Percentiles rank a stretch among this genome's conserved stretches.
These are phyloP conservation scores for Drosophila neutralis DNA, from an alignment of 2,888 invertebrate species.

Conservation along the genomic window DNA sequence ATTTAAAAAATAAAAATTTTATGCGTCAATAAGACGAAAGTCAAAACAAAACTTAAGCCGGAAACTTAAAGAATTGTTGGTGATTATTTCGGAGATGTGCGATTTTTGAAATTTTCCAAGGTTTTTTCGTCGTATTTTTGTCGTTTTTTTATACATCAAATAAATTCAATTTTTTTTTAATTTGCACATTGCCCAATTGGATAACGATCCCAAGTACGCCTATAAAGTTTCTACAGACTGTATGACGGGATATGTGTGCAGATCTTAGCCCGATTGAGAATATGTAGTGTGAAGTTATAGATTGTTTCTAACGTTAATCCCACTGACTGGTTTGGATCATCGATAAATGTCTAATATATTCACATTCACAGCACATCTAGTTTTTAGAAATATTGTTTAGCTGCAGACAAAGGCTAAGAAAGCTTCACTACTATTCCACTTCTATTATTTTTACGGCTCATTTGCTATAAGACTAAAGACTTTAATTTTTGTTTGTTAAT, in stretches of 20 bases:
- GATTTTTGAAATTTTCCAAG: not conserved
- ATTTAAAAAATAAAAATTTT: not conserved
- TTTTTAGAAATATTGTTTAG: not conserved
- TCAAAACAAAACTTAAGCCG: not conserved
- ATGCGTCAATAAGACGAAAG: not conserved
- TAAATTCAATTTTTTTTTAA: not conserved
- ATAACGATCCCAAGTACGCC: no score
- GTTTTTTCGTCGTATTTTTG: not conserved
- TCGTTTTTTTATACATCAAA: not conserved
- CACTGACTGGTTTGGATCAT: not conserved
- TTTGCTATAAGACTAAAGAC: not conserved
- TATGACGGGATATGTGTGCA: not conserved
- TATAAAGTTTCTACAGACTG: no score
- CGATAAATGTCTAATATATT: not conserved
- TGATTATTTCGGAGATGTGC: not conserved
- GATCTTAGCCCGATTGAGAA: not conserved
- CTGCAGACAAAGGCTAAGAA: not conserved
- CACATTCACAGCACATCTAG: not conserved
- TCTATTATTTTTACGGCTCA: not conserved
- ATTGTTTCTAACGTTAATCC: not conserved
- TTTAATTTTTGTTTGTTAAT: not conserved
- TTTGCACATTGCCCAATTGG: no score
- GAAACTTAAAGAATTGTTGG: not conserved
- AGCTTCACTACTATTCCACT: not conserved
- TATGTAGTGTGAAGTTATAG: not conserved